phyloP scores from a whole-genome alignment of 2,797 vertebrate genomes.

The Limnodromus scolopaceus region DNA sequence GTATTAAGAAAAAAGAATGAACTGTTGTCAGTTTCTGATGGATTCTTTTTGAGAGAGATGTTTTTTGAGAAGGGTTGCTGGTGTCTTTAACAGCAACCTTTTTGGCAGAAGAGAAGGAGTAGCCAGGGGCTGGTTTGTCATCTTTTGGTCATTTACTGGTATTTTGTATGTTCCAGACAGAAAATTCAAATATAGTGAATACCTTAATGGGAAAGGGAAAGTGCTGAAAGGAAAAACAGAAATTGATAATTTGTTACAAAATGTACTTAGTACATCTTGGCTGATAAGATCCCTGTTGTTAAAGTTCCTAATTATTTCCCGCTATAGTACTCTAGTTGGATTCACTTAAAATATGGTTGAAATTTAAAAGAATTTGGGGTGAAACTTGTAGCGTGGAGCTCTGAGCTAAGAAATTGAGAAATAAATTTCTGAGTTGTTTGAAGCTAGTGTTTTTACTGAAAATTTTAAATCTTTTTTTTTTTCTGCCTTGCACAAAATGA shows the following conservation, averaged over 20 bases:
- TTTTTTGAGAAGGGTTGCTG: neutral
- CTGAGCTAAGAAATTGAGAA: neutral
- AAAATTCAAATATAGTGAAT: neutral
- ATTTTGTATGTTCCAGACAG: neutral
- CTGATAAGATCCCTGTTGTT: neutral
- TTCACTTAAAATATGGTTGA: neutral
- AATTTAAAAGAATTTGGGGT: neutral
- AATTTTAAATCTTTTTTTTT: neutral
- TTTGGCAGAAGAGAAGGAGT: neutral
- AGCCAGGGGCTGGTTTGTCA: neutral
- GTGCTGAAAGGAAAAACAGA: neutral
- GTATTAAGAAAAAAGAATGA: neutral
- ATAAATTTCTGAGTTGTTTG: neutral
- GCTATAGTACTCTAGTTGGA: neutral
- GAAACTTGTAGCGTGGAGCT: neutral
- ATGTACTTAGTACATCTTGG: neutral
- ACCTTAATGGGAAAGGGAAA: neutral
- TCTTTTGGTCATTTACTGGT: neutral
- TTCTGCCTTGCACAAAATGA: neutral
- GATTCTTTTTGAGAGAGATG: neutral
- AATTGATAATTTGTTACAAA: neutral
- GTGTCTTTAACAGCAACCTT: too few relatives aligned
- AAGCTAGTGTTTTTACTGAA: neutral
- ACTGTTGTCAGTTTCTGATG: neutral
- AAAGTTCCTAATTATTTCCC: neutral